A percentile compares a stretch with the other conserved stretches of the same genome.
These are phyloP conservation scores for Melanchra persicariae DNA, from an alignment of 2,888 invertebrate genomes.

Conservation along the genomic window DNA sequence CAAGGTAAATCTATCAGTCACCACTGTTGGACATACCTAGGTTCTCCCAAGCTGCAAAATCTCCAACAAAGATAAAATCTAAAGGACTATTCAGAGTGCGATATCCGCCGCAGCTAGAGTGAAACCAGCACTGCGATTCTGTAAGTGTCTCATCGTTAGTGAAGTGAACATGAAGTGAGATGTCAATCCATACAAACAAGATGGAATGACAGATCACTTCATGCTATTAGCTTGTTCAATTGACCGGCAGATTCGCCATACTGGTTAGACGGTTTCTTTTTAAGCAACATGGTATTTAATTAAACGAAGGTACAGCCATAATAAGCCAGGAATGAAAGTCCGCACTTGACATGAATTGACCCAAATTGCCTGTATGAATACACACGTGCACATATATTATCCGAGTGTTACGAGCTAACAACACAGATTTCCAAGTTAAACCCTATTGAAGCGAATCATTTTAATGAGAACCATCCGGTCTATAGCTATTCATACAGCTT, in stretches of 20 bases:
- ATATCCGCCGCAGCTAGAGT: too few species aligned
- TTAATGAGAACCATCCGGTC: constrained; percentile 29
- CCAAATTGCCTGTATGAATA: constrained; percentile 7
- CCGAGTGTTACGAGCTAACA: constrained; percentile 4
- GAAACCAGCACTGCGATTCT: too few species aligned
- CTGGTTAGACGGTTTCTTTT: too few species aligned
- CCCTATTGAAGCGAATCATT: constrained; percentile 35
- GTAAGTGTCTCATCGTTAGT: too few species aligned
- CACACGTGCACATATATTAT: constrained; percentile 3
- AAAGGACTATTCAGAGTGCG: neutral
- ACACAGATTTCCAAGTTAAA: constrained; percentile 18
- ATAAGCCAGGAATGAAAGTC: constrained; percentile 7
- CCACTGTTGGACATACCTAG: neutral
- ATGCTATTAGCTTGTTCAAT: too few species aligned
- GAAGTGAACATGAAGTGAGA: too few species aligned
- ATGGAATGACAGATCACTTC: too few species aligned
- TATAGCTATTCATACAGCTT: constrained; percentile 6
- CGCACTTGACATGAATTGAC: constrained; percentile 25
- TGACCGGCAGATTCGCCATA: too few species aligned
- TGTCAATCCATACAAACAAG: too few species aligned
- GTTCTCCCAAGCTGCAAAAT: neutral
- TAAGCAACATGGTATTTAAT: too few species aligned
- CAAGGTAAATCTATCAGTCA: constrained; percentile 62
- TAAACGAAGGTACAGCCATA: neutral
- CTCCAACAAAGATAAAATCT: neutral